Conservation (phyloP, 1,140 invertebrate species). For the Trachymyrmex cornetzi region DNA sequence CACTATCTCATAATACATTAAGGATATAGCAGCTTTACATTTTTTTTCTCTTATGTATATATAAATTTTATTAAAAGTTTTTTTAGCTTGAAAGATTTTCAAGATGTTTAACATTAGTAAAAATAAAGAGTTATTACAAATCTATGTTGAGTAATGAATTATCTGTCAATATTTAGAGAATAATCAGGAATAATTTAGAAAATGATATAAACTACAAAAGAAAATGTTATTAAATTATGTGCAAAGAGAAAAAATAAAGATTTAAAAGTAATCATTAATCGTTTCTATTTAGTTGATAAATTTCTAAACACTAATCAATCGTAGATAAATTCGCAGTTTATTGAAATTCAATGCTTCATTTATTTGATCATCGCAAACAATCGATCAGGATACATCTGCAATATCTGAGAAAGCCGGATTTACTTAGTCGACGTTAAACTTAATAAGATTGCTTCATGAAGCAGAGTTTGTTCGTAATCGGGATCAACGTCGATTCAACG, state of each 20-base stretch:
- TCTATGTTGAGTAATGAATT: neutral
- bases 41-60: neutral
- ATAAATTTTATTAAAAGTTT: neutral
- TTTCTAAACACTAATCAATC: neutral
- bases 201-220: neutral
- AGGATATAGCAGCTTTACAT: neutral
- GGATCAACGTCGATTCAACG: slow-evolving; percentile 63
- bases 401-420: slow-evolving; percentile 56
- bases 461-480: slow-evolving; percentile 58
- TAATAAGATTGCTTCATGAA: slow-evolving; percentile 55
- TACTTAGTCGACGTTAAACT: slow-evolving; percentile 51
- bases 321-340: neutral
- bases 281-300: neutral
- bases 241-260: neutral
- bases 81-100: neutral
- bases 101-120: neutral
- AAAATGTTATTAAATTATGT: neutral
- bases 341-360: neutral
- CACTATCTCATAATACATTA: neutral
- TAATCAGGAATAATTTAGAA: neutral
- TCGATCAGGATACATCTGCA: neutral
- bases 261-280: neutral
- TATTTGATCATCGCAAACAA: neutral
- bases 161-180: neutral
- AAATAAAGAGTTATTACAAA: neutral